Percentiles rank a stretch among this genome's conserved stretches.
phyloP scores from a whole-genome alignment of 2,888 invertebrate species.

The Periphyllus acericola region DNA sequence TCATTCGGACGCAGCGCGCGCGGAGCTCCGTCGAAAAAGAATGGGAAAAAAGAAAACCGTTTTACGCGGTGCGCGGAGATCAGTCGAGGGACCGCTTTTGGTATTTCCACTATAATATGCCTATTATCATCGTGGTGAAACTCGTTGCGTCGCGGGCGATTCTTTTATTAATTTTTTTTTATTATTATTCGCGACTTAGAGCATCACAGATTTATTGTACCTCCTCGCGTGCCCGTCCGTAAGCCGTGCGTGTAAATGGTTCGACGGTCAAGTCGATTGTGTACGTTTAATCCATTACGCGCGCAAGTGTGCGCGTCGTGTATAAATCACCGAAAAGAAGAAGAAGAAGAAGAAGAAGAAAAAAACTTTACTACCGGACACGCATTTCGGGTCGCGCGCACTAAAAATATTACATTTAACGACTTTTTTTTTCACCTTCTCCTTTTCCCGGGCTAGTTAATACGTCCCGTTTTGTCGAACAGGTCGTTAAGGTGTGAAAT shows the following conservation, averaged over 20 bases:
- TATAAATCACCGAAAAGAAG: neutral
- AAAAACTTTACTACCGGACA: constrained; percentile 16
- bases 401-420: constrained; percentile 20
- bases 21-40: neutral
- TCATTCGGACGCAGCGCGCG: neutral
- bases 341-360: neutral
- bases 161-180: neutral
- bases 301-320: neutral
- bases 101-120: neutral
- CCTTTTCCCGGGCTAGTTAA: constrained; percentile 44
- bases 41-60: neutral
- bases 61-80: neutral
- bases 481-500: constrained; percentile 61
- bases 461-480: constrained; percentile 57
- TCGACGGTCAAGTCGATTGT: neutral
- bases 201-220: neutral
- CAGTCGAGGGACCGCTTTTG: neutral
- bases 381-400: constrained; percentile 15
- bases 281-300: neutral
- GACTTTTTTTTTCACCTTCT: constrained; percentile 6
- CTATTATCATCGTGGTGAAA: neutral
- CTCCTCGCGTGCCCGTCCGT: neutral
- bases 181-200: neutral
- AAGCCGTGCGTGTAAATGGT: neutral
- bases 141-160: neutral